phyloP scores from a whole-genome alignment of 2,797 vertebrate genomes.

The Anisognathus igniventris region DNA sequence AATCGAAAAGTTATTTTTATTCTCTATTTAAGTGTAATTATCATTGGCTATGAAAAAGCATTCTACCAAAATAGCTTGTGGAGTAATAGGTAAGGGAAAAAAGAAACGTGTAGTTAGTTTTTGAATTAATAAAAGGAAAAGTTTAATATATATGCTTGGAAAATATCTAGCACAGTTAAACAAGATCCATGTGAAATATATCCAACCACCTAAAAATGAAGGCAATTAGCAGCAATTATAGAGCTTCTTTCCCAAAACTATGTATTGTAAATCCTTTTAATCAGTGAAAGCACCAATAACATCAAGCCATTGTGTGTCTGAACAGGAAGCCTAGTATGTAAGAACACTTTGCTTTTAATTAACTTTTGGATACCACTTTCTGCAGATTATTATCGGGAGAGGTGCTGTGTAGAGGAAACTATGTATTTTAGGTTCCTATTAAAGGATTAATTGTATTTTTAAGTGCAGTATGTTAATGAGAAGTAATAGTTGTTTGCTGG shows the following conservation, averaged over 20 bases:
- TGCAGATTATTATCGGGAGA: constrained; percentile 8
- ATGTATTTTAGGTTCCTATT: constrained; percentile 51
- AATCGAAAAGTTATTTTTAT: constrained; percentile 40
- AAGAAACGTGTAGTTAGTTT: constrained; percentile 14
- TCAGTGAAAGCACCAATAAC: constrained; percentile 3
- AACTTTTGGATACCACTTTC: constrained; percentile 51
- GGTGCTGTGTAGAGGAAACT: constrained; percentile 52
- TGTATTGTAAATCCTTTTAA: constrained; percentile 59
- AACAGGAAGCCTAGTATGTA: constrained; percentile 24
- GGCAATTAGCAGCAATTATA: constrained; percentile 65
- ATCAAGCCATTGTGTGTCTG: constrained; percentile 18
- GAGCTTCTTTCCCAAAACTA: constrained; percentile 52
- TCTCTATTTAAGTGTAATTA: constrained; percentile 26
- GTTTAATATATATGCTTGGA: constrained; percentile 49
- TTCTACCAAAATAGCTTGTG: neutral
- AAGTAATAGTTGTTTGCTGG: constrained; percentile 62
- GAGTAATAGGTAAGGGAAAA: neutral
- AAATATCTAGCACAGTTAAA: constrained; percentile 27
- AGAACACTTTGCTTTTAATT: constrained; percentile 52
- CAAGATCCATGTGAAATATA: constrained; percentile 45
- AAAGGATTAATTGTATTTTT: constrained; percentile 70
- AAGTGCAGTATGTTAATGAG: constrained; percentile 59
- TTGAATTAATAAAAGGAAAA: constrained; percentile 28
- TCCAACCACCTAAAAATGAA: constrained; percentile 44
- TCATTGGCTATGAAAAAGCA: neutral